Base-by-base conservation (phyloP, 2,797 vertebrate species). In the Chaunax sp. region DNA sequence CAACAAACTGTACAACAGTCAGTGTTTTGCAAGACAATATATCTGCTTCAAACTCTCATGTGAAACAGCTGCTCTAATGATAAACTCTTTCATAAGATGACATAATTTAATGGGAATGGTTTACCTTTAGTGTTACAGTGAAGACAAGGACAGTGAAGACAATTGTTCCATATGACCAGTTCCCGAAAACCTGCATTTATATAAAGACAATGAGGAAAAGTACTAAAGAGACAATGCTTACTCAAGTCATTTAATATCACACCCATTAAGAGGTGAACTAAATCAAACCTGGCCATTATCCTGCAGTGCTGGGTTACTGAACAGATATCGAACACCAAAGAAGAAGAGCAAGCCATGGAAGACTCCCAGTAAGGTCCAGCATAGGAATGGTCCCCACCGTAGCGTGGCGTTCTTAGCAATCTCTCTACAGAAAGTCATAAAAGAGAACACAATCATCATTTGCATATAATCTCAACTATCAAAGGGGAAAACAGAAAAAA, bases 111-210 rank as follows among this genome's bases (percentile, higher is more conserved):
- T 6, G 33, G 11, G 22, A 20, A 15, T 11, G 4, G 2, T 60
- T 84, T 81, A 99, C 98, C 97, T 99, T 99, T 25, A 99, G 92
- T 3, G 97, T 99, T 85, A 99, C 97, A n/a, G 98, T 98, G 92
- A 99, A 97, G 83, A 99, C 96, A 55, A 99, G 94, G 72, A 98
- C 92, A 16, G 97, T 99, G 92, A 98, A 99, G 62, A 99, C 93
- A 64, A 97, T 96, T 0, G 97, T 99, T 87, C 98, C 98, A 49
- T 97, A 99, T 3, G 96, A 97, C 98, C 97, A 99, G 67, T 98
- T 98, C 46, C 98, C 98, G 82, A 95, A 97, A 65, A 97, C 96
- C 98, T 99, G 91, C 40, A 87, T 64, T 35, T 10, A 58, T 82
- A 75, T 9, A 35, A 1, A 56, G 9, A 80, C 14, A 43, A 81